phyloP scores from a whole-genome alignment of 2,888 invertebrate species.

The Ametastegia equiseti region DNA sequence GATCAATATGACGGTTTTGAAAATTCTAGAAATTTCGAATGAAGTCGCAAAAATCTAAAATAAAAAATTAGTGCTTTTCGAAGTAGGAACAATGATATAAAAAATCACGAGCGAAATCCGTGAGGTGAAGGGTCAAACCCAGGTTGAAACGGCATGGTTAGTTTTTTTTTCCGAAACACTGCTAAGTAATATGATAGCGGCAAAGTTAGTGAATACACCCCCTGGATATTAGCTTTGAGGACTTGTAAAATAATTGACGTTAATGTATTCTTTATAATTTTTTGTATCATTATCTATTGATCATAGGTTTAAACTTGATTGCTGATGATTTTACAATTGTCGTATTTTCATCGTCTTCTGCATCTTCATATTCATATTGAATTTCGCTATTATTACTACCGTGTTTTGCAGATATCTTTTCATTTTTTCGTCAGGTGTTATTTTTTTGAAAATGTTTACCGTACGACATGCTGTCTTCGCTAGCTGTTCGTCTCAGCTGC shows the following conservation, averaged over 20 bases:
- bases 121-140: too few species aligned
- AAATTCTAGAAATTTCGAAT: too few species aligned
- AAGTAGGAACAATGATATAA: too few species aligned
- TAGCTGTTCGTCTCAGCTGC: constrained; percentile 62
- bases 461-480: constrained; percentile 60
- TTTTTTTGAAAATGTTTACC: constrained; percentile 42
- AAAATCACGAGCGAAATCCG: too few species aligned
- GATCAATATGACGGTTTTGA: too few species aligned
- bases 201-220: too few species aligned
- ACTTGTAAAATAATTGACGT: neutral
- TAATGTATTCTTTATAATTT: neutral
- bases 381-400: neutral
- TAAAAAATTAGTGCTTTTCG: too few species aligned
- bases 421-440: constrained; percentile 41
- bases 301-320: neutral
- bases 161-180: too few species aligned
- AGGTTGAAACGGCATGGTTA: too few species aligned
- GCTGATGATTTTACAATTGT: neutral
- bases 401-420: neutral
- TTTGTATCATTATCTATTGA: constrained; percentile 4
- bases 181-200: too few species aligned
- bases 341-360: constrained; percentile 13
- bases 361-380: neutral
- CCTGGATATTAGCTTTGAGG: neutral
- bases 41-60: too few species aligned